Conservation (phyloP, 2,888 invertebrate species). For the Tetragonisca angustula region DNA sequence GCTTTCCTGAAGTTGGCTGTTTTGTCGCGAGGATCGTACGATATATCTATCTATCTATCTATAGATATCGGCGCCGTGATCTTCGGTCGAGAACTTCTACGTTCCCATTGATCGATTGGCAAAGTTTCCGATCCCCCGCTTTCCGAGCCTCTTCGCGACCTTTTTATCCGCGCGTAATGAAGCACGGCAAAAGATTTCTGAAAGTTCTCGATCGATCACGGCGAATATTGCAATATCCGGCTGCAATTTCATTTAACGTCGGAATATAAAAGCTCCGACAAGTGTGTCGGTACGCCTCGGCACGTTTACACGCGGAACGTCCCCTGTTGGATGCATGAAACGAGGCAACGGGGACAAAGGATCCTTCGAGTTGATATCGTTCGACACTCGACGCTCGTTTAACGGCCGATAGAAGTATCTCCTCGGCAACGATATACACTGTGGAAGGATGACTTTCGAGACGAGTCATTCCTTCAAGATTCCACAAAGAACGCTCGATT, state of each 20-base stretch:
- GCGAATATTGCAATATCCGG: not conserved
- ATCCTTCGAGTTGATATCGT: not conserved
- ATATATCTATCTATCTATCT: no score
- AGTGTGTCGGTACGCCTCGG: not conserved
- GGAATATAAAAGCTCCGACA: not conserved
- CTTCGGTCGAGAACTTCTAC: not conserved
- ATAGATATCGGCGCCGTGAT: not conserved
- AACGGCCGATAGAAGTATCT: constrained; percentile 18
- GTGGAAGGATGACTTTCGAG: constrained; percentile 27
- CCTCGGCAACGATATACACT: constrained; percentile 8
- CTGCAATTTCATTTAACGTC: not conserved
- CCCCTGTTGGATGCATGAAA: constrained; percentile 21
- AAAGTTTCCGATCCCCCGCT: not conserved
- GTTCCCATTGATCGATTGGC: constrained; percentile 15
- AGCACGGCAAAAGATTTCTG: not conserved
- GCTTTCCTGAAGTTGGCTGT: constrained; percentile 19
- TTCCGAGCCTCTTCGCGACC: no score
- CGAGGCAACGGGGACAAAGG: constrained; percentile 1
- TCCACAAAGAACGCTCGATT: constrained; percentile 30
- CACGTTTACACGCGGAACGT: not conserved
- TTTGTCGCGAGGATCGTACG: constrained; percentile 26
- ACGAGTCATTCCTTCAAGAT: constrained; percentile 22
- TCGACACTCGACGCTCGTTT: constrained; percentile 17
- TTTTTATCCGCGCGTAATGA: not conserved
- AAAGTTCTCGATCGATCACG: not conserved